Conservation (phyloP, 2,113 vertebrate genomes). For the Entomyzon cyanotis region DNA sequence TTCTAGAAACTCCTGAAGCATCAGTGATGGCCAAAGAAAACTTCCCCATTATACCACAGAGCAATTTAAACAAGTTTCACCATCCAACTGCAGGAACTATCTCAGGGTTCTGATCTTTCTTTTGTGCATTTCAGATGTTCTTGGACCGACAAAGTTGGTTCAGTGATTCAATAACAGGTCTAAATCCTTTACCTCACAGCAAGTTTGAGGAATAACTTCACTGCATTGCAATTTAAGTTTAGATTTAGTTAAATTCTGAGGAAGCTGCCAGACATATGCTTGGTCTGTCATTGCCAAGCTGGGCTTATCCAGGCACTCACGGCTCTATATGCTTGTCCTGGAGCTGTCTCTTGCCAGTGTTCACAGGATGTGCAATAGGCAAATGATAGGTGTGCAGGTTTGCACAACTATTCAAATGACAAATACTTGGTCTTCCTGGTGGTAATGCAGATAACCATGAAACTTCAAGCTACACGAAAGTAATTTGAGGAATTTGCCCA, state of each 20-base stretch:
- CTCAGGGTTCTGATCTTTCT: neutral
- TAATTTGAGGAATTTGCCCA: neutral
- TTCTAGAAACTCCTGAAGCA: constrained; percentile 44
- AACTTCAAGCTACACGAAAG: neutral
- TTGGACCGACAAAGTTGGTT: neutral
- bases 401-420: neutral
- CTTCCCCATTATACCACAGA: constrained; percentile 5
- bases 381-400: neutral
- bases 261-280: neutral
- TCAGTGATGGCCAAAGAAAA: constrained; percentile 38
- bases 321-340: neutral
- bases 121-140: neutral
- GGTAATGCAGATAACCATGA: neutral
- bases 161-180: neutral
- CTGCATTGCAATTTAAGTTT: neutral
- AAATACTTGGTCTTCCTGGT: neutral
- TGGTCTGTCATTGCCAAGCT: neutral
- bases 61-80: neutral
- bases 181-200: neutral
- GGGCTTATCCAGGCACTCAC: neutral
- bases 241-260: neutral
- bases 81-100: neutral
- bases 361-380: neutral
- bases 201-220: neutral
- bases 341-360: neutral